Conservation (phyloP, 2,797 vertebrate species). For the Hemibagrus guttatus region DNA sequence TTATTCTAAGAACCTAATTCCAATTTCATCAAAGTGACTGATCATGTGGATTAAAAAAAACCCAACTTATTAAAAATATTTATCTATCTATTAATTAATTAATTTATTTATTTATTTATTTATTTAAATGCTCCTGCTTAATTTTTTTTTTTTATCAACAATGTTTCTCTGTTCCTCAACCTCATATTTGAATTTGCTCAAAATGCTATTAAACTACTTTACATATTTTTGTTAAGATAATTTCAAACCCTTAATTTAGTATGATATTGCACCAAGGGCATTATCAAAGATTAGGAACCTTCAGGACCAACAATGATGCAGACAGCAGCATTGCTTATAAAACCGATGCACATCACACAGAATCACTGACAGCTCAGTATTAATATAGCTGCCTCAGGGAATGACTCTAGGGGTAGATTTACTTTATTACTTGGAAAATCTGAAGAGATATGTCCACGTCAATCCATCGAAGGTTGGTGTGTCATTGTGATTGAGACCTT, state of each 20-base stretch:
- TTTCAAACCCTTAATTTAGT: not conserved
- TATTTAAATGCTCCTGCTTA: not conserved
- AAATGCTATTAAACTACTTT: not conserved
- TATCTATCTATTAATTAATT: too few species aligned
- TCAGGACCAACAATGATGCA: not conserved
- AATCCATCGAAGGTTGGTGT: not conserved
- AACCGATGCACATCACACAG: not conserved
- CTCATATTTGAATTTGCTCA: not conserved
- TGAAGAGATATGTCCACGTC: slow-evolving; percentile 1
- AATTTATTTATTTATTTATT: not conserved
- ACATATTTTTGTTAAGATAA: not conserved
- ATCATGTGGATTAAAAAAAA: not conserved
- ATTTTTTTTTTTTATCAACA: not conserved
- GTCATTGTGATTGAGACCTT: not conserved
- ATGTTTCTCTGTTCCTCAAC: not conserved
- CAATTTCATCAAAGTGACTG: not conserved
- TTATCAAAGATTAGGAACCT: not conserved
- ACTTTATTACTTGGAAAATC: not conserved
- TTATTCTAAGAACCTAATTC: not conserved
- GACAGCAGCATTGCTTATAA: not conserved
- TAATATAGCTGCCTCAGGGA: not conserved
- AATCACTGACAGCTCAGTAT: slow-evolving; percentile 15
- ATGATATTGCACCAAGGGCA: not conserved
- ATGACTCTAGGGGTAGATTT: not conserved
- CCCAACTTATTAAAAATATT: too few species aligned